Percentiles rank a stretch among this genome's conserved stretches.
Evolutionary conservation across 2,113 vertebrate genomes (phyloP).

Genomic region (Hydrolagus affinis): DNA sequence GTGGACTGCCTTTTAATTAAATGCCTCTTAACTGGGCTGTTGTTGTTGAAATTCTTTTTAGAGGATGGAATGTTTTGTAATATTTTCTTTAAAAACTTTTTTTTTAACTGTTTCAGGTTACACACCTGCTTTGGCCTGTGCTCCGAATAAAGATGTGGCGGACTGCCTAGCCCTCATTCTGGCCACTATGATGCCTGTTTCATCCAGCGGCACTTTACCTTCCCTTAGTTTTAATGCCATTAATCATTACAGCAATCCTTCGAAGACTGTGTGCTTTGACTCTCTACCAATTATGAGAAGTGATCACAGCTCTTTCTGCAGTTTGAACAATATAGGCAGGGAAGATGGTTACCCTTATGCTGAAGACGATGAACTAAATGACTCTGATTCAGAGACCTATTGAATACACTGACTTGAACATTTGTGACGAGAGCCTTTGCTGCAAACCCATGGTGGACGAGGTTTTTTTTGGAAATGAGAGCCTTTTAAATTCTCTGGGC

Average conservation of each 20-base stretch:
- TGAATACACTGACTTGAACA: slow-evolving; percentile 49
- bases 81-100: not conserved
- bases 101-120: slow-evolving; percentile 62
- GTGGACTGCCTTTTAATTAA: not conserved
- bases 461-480: not conserved
- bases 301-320: slow-evolving; percentile 85
- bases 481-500: slow-evolving; percentile 5
- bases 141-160: slow-evolving; percentile 95
- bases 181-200: slow-evolving; percentile 97
- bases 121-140: slow-evolving; percentile 93
- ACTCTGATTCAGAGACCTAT: slow-evolving; percentile 96
- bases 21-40: not conserved
- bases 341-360: slow-evolving; percentile 75
- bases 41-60: not conserved
- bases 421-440: slow-evolving; percentile 35
- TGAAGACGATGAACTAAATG: slow-evolving; percentile 88
- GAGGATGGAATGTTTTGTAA: not conserved
- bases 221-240: slow-evolving; percentile 82
- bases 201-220: slow-evolving; percentile 71
- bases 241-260: slow-evolving; percentile 90
- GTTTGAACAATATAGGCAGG: slow-evolving; percentile 86
- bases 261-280: slow-evolving; percentile 88
- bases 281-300: slow-evolving; percentile 75
- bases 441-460: not conserved
- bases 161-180: slow-evolving; percentile 95